Conservation (phyloP, 92 coral and sea anemone genomes). For the Blastomussa wellsi region DNA sequence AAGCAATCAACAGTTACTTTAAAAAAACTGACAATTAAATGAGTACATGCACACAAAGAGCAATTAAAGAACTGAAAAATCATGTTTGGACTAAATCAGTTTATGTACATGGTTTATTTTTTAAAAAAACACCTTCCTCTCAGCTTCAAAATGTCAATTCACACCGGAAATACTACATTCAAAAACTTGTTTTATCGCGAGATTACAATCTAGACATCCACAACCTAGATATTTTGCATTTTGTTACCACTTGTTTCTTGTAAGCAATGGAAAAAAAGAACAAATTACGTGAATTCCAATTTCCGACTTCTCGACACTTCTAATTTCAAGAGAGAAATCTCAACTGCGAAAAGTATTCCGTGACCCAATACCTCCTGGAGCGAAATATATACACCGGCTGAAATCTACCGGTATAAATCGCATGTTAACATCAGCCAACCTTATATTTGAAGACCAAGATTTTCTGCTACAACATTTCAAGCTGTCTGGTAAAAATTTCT, state of each 20-base stretch:
- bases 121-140: background rate
- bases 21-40: background rate
- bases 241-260: background rate
- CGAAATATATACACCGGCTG: background rate
- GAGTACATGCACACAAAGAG: background rate
- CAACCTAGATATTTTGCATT: background rate
- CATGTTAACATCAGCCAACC: background rate
- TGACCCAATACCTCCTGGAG: background rate
- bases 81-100: background rate
- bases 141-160: background rate
- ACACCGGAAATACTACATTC: background rate
- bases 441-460: background rate
- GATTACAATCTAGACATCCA: background rate
- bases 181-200: background rate
- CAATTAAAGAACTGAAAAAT: background rate
- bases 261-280: too few relatives aligned
- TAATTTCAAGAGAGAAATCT: background rate
- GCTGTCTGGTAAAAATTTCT: background rate
- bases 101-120: background rate
- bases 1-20: background rate
- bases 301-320: background rate
- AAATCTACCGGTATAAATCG: background rate
- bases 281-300: background rate
- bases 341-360: background rate
- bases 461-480: background rate